Evolutionary conservation across 2,888 invertebrate species (phyloP), one percentile per base, ranked within the genome.

Genomic region (Arrhopalites spinosus): DNA sequence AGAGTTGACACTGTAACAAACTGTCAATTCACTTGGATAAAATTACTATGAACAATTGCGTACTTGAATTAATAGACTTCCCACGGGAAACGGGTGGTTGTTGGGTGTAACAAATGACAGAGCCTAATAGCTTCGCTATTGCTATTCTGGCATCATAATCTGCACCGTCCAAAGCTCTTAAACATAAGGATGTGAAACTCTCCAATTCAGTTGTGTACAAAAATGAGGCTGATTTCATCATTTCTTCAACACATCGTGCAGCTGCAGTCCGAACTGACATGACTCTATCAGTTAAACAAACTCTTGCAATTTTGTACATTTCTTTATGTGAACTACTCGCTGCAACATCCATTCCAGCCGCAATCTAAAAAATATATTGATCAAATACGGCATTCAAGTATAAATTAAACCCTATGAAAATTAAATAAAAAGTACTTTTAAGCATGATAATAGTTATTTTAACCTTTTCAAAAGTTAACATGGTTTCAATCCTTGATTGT

Each of bases 401-500:
- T n/a, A n/a, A n/a, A n/a, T n/a, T n/a, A n/a, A n/a, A n/a, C n/a
- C n/a, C n/a, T n/a, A n/a, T n/a, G n/a, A n/a, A n/a, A n/a, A n/a
- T n/a, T n/a, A n/a, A n/a, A n/a, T n/a, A n/a, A n/a, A n/a, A n/a
- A n/a, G n/a, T n/a, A n/a, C n/a, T n/a, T n/a, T n/a, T n/a, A n/a
- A n/a, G n/a, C n/a, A n/a, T n/a, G n/a, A n/a, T 20, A 30, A 29
- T 7, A 43, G 15, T 2, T 25, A 66, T 66, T 66, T 27, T 69
- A 59, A 96, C 93, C 89, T 97, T 98, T 86, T 97, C 95, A 82
- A 99, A 87, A 0, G 98, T 98, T 78, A 93, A 89, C 95, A 99
- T 96, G 77, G 98, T 97, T 88, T 99, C 98, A 82, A 96, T 93
- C 80, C 98, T 89, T 0, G 94, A 94, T 86, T 97, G 98, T 0